phyloP scores from a whole-genome alignment of 2,888 invertebrate genomes.

The Cartodere bifasciata region DNA sequence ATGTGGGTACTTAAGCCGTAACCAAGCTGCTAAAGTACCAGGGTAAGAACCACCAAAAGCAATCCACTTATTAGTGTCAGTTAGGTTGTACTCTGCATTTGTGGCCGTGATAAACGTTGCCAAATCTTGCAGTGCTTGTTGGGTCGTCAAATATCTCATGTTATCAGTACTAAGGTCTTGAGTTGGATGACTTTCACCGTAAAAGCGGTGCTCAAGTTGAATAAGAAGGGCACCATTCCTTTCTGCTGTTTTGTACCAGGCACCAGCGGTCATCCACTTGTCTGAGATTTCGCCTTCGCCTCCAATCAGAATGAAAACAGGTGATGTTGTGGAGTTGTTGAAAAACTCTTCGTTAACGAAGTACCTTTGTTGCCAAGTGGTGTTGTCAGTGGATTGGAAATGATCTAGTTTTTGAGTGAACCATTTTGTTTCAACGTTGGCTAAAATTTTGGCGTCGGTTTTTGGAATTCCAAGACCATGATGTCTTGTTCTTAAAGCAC shows the following conservation, averaged over 20 bases:
- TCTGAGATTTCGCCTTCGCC: conserved; percentile 79
- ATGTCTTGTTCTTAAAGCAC: too few relatives aligned
- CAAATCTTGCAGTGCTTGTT: conserved; percentile 75
- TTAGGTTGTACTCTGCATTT: conserved; percentile 48
- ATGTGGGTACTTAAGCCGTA: conserved; percentile 77
- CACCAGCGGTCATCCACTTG: conserved; percentile 78
- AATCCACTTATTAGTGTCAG: conserved; percentile 62
- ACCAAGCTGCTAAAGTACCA: conserved; percentile 86
- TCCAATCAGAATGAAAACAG: conserved; percentile 87
- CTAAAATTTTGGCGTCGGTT: too few relatives aligned
- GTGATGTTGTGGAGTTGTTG: conserved; percentile 51
- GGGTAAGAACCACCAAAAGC: conserved; percentile 94
- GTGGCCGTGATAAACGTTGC: conserved; percentile 69
- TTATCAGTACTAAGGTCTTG: conserved; percentile 64
- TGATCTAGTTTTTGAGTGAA: conserved; percentile 76
- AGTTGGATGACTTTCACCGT: conserved; percentile 86
- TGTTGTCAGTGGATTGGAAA: conserved; percentile 54
- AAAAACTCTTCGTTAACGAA: conserved; percentile 65
- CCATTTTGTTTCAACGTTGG: conserved; percentile 47
- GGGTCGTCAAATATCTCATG: conserved; percentile 63
- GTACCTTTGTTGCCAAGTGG: conserved; percentile 77
- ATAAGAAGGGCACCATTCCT: conserved; percentile 72
- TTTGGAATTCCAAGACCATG: too few relatives aligned
- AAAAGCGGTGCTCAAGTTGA: conserved; percentile 84
- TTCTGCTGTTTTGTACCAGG: conserved; percentile 76